These are phyloP conservation scores for Nasonia oneida DNA, from an alignment of 2,888 invertebrate genomes.

Conservation along the genomic window DNA sequence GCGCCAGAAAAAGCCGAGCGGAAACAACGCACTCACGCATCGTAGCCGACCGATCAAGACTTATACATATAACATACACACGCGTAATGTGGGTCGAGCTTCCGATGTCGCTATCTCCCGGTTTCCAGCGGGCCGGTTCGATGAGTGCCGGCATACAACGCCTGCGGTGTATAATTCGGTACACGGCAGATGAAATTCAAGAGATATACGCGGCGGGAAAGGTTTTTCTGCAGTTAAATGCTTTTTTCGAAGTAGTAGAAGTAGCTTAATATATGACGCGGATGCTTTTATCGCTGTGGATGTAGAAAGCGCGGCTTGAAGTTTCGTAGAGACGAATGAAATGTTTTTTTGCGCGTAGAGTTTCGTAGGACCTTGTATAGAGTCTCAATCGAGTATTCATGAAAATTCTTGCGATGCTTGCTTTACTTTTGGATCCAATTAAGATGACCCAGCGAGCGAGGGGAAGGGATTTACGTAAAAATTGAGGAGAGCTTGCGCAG, in stretches of 20 bases:
- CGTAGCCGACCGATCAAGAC: background rate
- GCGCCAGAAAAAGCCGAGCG: background rate
- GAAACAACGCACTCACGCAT: background rate
- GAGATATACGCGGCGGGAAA: background rate
- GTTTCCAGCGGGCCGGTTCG: background rate
- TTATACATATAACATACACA: background rate
- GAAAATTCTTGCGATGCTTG: background rate
- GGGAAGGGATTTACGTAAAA: slow-evolving; percentile 5
- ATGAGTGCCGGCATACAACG: background rate
- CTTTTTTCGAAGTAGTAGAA: background rate
- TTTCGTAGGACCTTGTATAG: background rate
- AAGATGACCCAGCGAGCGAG: background rate
- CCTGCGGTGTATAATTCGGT: background rate
- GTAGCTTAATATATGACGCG: background rate
- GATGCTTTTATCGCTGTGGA: background rate
- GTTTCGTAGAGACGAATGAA: background rate
- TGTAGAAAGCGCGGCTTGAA: background rate
- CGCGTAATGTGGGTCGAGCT: background rate
- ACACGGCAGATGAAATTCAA: background rate
- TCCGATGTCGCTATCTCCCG: slow-evolving; percentile 1
- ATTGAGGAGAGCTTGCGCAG: background rate
- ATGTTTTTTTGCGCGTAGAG: background rate
- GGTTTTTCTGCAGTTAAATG: background rate
- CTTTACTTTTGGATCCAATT: background rate
- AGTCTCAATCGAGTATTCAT: background rate